phyloP scores from a whole-genome alignment of 2,113 vertebrate genomes.

The Nansenia antarctica region DNA sequence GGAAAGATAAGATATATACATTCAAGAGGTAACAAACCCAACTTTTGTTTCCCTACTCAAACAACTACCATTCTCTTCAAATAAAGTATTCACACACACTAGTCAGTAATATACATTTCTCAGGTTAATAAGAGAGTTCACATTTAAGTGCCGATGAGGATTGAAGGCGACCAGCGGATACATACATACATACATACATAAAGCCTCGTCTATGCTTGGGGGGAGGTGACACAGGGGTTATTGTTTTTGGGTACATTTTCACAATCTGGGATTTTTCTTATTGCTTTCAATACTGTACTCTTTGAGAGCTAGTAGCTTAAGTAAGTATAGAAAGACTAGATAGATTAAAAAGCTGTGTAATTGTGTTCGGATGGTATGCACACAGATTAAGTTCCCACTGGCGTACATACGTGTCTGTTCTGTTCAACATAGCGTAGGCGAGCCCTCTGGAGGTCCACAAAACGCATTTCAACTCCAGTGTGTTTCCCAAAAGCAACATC shows the following conservation, averaged over 20 bases:
- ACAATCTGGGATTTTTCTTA: slow-evolving; percentile 48
- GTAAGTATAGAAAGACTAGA: background rate
- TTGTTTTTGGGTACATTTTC: background rate
- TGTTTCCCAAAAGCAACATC: background rate
- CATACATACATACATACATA: slow-evolving; percentile 53
- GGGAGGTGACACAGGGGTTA: slow-evolving; percentile 2
- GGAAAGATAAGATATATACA: slow-evolving; percentile 52
- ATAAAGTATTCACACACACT: slow-evolving; percentile 35
- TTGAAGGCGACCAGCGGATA: slow-evolving; percentile 48
- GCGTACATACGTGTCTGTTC: background rate
- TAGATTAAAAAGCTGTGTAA: background rate
- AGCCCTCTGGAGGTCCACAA: background rate
- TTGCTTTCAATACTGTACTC: slow-evolving; percentile 20
- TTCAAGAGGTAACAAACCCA: slow-evolving; percentile 55
- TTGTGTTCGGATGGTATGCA: background rate
- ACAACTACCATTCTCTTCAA: slow-evolving; percentile 28
- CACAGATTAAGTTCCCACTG: background rate
- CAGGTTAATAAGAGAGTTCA: slow-evolving; percentile 33
- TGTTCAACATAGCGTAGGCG: background rate
- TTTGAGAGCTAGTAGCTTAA: background rate
- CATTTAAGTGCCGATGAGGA: slow-evolving; percentile 41
- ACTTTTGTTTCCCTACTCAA: slow-evolving; percentile 31
- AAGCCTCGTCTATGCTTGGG: slow-evolving; percentile 33
- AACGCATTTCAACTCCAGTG: background rate
- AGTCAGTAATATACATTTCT: slow-evolving; percentile 38